Evolutionary conservation across 1,140 invertebrate species (phyloP).

Genomic region (Drosophila watanabei): DNA sequence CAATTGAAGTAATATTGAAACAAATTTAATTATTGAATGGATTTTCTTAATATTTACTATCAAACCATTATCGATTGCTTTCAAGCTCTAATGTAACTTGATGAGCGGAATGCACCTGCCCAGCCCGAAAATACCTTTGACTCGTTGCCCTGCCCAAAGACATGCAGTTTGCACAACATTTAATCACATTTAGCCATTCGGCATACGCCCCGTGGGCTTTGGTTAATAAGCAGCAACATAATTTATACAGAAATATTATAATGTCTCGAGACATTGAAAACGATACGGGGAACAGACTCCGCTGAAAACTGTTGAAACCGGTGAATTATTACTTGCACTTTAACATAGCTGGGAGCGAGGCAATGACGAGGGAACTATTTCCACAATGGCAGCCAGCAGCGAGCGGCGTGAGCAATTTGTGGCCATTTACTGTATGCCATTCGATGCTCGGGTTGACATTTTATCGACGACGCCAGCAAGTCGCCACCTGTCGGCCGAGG

Average conservation of each 20-base stretch:
- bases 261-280: constrained; percentile 79
- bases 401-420: constrained; percentile 49
- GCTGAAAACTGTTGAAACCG: constrained; percentile 75
- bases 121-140: constrained; percentile 12
- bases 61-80: background rate
- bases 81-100: background rate
- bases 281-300: constrained; percentile 15
- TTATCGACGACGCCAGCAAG: constrained; percentile 73
- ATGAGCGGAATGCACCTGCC: constrained; percentile 26
- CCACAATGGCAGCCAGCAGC: constrained; percentile 54
- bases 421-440: constrained; percentile 11
- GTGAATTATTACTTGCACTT: constrained; percentile 84
- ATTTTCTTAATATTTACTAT: no score
- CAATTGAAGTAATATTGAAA: background rate
- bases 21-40: no score
- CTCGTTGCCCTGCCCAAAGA: constrained; percentile 35
- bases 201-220: constrained; percentile 61
- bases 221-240: constrained; percentile 59
- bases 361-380: constrained; percentile 74
- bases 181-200: constrained; percentile 79
- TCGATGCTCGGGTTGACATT: constrained; percentile 67
- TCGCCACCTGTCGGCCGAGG: constrained; percentile 72
- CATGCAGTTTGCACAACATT: constrained; percentile 80
- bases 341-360: constrained; percentile 71
- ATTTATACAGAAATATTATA: constrained; percentile 80